These are phyloP conservation scores for Andinoacara biseriatus DNA, from an alignment of 2,113 vertebrate species.

Conservation along the genomic window DNA sequence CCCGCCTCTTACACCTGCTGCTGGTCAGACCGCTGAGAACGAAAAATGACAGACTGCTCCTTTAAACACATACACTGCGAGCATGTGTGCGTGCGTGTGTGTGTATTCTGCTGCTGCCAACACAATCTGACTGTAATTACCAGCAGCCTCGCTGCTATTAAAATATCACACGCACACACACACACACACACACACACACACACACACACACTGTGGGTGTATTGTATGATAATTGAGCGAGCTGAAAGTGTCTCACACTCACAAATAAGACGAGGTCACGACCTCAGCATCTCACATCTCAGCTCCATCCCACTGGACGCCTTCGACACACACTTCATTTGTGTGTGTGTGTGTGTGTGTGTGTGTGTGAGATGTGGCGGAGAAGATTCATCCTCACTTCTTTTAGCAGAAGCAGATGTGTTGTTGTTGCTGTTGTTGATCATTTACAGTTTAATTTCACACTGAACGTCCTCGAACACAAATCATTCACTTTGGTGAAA, in stretches of 20 bases:
- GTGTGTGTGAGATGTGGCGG: too few species aligned
- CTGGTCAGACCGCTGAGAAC: background rate
- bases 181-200: background rate
- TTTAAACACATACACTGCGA: background rate
- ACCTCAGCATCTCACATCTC: conserved; percentile 15
- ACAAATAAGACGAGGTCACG: conserved; percentile 13
- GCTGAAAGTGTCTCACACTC: conserved; percentile 14
- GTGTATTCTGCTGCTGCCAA: background rate
- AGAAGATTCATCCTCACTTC: background rate
- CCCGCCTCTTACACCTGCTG: background rate
- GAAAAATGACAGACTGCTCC: background rate
- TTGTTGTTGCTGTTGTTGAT: background rate
- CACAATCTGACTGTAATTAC: conserved; percentile 21
- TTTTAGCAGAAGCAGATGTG: background rate
- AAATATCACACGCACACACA: conserved; percentile 33
- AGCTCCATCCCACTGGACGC: background rate
- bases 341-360: background rate
- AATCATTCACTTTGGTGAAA: background rate
- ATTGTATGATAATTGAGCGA: background rate
- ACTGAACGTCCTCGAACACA: background rate
- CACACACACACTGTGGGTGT: background rate
- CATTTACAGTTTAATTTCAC: background rate
- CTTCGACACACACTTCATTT: background rate
- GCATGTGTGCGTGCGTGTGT: background rate
- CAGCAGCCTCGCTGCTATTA: conserved; percentile 17